Conservation (phyloP, 2,113 vertebrate species). For the Dolichotis patagonum region DNA sequence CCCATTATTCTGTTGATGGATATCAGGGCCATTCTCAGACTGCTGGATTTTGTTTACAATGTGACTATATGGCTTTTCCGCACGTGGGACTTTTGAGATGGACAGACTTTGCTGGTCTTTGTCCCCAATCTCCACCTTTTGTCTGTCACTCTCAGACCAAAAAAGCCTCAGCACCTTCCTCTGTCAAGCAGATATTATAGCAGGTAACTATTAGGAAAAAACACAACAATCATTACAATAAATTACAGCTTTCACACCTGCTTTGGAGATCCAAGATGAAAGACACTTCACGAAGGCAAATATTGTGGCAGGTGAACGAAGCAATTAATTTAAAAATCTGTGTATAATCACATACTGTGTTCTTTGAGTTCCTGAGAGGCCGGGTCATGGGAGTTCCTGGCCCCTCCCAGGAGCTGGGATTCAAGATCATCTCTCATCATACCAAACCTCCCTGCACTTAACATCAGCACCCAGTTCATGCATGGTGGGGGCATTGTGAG, state of each 20-base stretch:
- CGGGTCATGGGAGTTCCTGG: not conserved
- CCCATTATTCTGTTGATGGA: not conserved
- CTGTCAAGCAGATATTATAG: constrained; percentile 54
- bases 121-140: not conserved
- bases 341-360: not conserved
- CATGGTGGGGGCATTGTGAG: not conserved
- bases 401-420: not conserved
- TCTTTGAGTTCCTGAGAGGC: not conserved
- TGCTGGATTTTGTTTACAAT: not conserved
- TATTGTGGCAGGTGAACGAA: constrained; percentile 41
- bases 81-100: not conserved
- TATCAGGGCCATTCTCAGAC: not conserved
- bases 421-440: not conserved
- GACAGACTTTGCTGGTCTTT: not conserved
- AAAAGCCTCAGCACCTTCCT: constrained; percentile 7
- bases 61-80: not conserved
- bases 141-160: not conserved
- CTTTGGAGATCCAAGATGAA: constrained; percentile 78
- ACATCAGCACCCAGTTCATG: not conserved
- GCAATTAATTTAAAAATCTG: constrained; percentile 49
- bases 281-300: constrained; percentile 42
- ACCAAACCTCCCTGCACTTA: fast-evolving
- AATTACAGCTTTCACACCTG: constrained; percentile 69
- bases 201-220: constrained; percentile 74
- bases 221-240: constrained; percentile 66